Evolutionary conservation across 2,113 vertebrate species (phyloP), one percentile per base, ranked within the genome.

Genomic region (Montifringilla adamsi): DNA sequence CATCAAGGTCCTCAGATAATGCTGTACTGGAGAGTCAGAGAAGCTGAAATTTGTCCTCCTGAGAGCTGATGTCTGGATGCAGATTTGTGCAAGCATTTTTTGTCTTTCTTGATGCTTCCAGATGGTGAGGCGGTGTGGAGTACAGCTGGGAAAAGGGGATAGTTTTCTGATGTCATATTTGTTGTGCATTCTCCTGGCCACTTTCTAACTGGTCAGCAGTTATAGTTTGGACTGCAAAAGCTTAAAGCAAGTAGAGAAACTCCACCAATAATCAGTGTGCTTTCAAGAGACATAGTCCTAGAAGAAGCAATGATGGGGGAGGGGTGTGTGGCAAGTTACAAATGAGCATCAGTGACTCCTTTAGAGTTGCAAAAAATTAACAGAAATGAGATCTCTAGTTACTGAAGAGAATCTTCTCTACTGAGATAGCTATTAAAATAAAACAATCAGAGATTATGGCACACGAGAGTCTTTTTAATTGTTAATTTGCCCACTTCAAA

Each of bases 331-430:
- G 47, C 77, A 87, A 94, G 87, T 88, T 90, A 90, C 85, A 93
- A 86, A 88, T 44, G 89, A 90, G 82, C 88, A 88, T 86, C 93
- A 96, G 91, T 84, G 86, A 53, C 82, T 96, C 89, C 4, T 39
- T 96, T 97, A 97, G 84, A 95, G 59, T 96, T 97, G 85, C 95
- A 96, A 93, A 97, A 95, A 97, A 98, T 97, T 95, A 97, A 95
- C 97, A 96, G 97, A 97, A 97, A 97, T 97, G 93, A 97, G 95
- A 98, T 97, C 97, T 97, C 93, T 73, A 89, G 95, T 94, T 97
- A 91, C 94, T 92, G 96, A 96, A 97, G 93, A 96, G 89, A 93
- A 70, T 97, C 89, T 92, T 97, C 96, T 95, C 50, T 95, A 91
- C 78, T 59, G 94, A 96, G 95, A 97, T 95, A 97, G 93, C 95